These are phyloP conservation scores for Urocitellus parryii DNA, from an alignment of 2,113 vertebrate species.

Conservation along the genomic window DNA sequence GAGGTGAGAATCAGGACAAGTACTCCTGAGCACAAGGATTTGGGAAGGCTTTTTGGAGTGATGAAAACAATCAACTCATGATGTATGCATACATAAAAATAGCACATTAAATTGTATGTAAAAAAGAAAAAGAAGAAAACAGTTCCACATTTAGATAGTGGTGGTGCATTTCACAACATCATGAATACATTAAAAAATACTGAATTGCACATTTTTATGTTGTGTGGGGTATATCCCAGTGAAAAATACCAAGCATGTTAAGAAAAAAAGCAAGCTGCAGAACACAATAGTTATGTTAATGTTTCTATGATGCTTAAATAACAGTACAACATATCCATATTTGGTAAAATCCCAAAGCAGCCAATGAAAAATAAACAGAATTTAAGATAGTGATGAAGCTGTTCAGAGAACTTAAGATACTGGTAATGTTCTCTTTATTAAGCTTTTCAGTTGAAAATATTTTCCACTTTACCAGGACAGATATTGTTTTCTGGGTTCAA, in stretches of 20 bases:
- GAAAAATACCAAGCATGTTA: background rate
- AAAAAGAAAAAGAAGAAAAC: too few relatives aligned
- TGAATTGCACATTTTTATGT: background rate
- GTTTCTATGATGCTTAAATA: background rate
- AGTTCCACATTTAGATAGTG: background rate
- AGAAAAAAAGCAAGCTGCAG: background rate
- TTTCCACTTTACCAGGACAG: background rate
- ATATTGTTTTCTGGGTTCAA: background rate
- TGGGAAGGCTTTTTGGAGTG: background rate
- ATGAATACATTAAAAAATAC: background rate
- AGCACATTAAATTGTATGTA: too few relatives aligned
- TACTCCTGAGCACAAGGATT: background rate
- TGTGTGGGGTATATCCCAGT: background rate
- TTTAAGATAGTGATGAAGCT: background rate
- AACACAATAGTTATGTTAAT: background rate
- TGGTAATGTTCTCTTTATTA: background rate
- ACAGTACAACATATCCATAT: background rate
- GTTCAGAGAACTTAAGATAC: background rate
- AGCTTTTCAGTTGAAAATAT: background rate
- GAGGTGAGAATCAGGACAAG: fast-evolving
- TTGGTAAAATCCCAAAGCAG: background rate
- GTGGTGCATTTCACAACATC: background rate
- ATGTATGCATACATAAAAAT: too few relatives aligned
- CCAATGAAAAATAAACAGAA: background rate
- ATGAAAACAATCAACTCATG: background rate